phyloP scores from a whole-genome alignment of 2,113 vertebrate genomes.

The Mionectes macconnelli region DNA sequence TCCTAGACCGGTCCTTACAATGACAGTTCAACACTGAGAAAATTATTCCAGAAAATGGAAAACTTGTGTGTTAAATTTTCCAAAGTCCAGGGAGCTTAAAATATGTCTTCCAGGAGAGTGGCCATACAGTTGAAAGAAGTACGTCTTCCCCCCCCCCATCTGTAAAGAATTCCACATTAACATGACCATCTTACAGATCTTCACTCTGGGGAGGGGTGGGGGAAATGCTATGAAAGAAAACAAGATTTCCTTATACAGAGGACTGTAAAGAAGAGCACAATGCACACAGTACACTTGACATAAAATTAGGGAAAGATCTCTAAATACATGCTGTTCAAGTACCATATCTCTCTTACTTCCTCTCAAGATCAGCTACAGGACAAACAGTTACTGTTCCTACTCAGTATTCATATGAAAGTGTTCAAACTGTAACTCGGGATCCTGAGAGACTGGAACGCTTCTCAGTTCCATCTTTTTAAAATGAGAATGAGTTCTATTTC shows the following conservation, averaged over 20 bases:
- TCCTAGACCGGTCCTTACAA: not conserved
- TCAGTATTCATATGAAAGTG: slow-evolving; percentile 5
- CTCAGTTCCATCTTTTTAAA: not conserved
- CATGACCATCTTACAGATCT: not conserved
- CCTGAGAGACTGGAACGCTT: not conserved
- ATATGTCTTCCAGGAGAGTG: not conserved
- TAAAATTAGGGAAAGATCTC: not conserved
- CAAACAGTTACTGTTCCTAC: not conserved
- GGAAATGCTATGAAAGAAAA: not conserved
- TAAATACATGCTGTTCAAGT: not conserved
- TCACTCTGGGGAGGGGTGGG: fast-evolving
- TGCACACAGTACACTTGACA: not conserved
- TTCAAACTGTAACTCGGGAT: not conserved
- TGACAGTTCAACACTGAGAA: not conserved
- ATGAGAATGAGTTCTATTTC: not conserved
- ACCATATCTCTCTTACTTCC: not conserved
- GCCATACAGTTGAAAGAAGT: not conserved
- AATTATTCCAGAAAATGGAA: not conserved
- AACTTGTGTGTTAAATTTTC: not conserved
- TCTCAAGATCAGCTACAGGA: not conserved
- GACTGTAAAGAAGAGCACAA: not conserved
- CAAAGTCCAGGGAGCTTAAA: not conserved
- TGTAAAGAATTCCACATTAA: not conserved
- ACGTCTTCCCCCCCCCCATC: not conserved
- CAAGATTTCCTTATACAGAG: not conserved